phyloP scores from a whole-genome alignment of 2,797 vertebrate species.

The Strix occidentalis region DNA sequence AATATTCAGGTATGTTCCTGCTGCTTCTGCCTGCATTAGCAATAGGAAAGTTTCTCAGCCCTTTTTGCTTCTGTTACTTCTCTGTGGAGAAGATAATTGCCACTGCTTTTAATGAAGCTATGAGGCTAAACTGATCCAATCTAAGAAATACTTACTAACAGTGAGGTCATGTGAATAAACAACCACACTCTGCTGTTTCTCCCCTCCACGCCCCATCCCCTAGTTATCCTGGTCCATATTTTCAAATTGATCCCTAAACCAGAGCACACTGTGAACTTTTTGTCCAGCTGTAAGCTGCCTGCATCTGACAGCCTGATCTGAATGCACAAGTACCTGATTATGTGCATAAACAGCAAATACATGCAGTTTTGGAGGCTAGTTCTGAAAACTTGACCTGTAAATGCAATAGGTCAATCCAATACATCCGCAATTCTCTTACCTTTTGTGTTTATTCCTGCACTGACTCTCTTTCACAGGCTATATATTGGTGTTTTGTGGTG shows the following conservation, averaged over 20 bases:
- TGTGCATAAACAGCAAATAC: constrained; percentile 7
- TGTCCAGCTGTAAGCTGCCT: not conserved
- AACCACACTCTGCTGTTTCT: not conserved
- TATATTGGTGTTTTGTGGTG: accelerated
- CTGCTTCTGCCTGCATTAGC: not conserved
- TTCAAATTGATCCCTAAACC: not conserved
- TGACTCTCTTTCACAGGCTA: not conserved
- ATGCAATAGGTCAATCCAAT: constrained; percentile 19
- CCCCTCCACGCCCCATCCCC: accelerated
- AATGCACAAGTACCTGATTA: constrained; percentile 19
- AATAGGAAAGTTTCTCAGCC: accelerated
- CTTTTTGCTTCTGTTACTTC: not conserved
- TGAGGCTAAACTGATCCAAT: not conserved
- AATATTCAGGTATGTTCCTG: not conserved
- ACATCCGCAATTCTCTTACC: not conserved
- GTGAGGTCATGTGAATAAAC: not conserved
- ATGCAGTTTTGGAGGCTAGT: not conserved
- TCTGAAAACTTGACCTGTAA: constrained; percentile 40
- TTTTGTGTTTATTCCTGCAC: constrained; percentile 4
- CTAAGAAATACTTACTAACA: not conserved
- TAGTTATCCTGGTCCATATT: not conserved
- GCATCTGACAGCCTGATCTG: not conserved
- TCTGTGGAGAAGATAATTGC: not conserved
- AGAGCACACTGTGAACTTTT: not conserved
- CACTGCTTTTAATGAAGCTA: not conserved